Evolutionary conservation across 1,140 invertebrate genomes (phyloP), one percentile per base, ranked within the genome.

Genomic region (Vanessa tameamea): DNA sequence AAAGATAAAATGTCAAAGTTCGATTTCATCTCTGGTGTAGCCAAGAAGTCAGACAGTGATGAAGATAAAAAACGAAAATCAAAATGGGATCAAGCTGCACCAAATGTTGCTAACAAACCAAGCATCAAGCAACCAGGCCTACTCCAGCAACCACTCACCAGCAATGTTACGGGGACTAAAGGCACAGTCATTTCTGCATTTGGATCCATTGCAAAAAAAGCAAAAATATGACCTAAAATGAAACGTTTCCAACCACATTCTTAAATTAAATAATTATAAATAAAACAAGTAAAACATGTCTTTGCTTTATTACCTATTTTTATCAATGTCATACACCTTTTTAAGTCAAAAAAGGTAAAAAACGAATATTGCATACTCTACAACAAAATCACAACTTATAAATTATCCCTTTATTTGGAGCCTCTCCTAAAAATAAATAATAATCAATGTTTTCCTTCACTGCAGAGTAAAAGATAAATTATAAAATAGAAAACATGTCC

Each of bases 51-150:
- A 57, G 93, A 96, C 73, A 94, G 93, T 74, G 95, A 96, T 78
- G 96, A 95, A 69, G 95, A 95, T 61, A 96, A 96, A 75, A 96
- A 95, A 80, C 94, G 97, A 68, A 98, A 97, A 93, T 97, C 97
- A 15, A 98, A 98, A 90, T 98, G 97, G 97, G 97, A 98, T 92
- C 97, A 98, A 88, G 96, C 97, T 13, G 95, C 96, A 1, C 94
- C 95, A 0, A 94, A 94, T 77, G 84, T 92, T 50, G 86, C 92
- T 15, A 81, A 94, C 15, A 90, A 93, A 55, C 91, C 93, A 23
- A 87, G 92, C 15, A 92, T 95, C 9, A 95, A 95, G 73, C 95
- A 95, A 66, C 93, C 94, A 26, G 95, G 92, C 20, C 93, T 94
- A 75, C 93, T 95, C 50, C 95, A 94, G 85, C 95, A 93, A 15